Percentiles rank a stretch among this genome's conserved stretches.
Conservation (phyloP, 2,888 invertebrate species). For the Dryadula phaetusa region DNA sequence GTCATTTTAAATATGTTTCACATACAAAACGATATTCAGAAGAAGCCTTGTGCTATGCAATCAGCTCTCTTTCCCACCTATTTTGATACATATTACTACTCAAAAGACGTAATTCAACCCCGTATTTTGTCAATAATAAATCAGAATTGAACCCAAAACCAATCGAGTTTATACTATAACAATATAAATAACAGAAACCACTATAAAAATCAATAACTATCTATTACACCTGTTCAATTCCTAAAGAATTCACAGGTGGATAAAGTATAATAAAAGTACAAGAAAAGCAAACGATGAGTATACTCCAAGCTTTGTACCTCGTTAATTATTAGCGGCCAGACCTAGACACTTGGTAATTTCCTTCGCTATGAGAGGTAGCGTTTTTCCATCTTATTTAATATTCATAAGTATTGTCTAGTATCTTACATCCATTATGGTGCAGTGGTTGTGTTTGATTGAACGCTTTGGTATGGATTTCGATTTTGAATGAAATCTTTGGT, state of each 20-base stretch:
- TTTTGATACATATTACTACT: too few relatives aligned
- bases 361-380: slow-evolving; percentile 30
- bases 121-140: too few relatives aligned
- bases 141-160: too few relatives aligned
- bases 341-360: slow-evolving; percentile 36
- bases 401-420: slow-evolving; percentile 42
- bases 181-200: too few relatives aligned
- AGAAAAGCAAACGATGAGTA: slow-evolving; percentile 33
- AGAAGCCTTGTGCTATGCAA: too few relatives aligned
- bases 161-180: too few relatives aligned
- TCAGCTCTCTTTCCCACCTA: too few relatives aligned
- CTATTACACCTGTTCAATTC: slow-evolving; percentile 11
- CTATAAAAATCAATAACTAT: neutral
- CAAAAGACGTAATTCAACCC: too few relatives aligned
- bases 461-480: too few relatives aligned
- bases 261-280: slow-evolving; percentile 15
- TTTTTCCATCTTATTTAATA: slow-evolving; percentile 46
- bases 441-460: too few relatives aligned
- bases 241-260: slow-evolving; percentile 25
- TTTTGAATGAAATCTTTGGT: neutral
- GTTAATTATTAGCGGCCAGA: slow-evolving; percentile 38
- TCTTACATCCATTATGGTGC: neutral
- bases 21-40: too few relatives aligned
- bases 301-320: slow-evolving; percentile 30
- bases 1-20: too few relatives aligned